Percentiles rank a stretch among this genome's conserved stretches.
These are phyloP conservation scores for Dasysyrphus tricinctus DNA, from an alignment of 2,888 invertebrate genomes.

Conservation along the genomic window DNA sequence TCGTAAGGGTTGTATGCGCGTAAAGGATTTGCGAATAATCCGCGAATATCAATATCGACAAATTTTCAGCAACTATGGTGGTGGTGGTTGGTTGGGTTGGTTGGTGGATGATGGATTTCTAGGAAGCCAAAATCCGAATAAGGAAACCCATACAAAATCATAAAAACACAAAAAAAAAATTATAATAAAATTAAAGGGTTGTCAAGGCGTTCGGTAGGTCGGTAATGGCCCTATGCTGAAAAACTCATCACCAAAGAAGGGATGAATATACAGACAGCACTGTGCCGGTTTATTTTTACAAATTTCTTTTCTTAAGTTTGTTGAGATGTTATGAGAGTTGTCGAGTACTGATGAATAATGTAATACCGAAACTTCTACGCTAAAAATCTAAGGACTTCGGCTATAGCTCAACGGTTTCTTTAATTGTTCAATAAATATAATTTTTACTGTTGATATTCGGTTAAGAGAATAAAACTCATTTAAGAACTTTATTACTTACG, in stretches of 20 bases:
- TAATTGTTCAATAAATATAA: no score
- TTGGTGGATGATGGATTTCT: conserved; percentile 31
- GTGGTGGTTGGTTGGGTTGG: not conserved
- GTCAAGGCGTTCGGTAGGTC: conserved; percentile 43
- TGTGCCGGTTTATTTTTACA: not conserved
- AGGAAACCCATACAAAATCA: conserved; percentile 44
- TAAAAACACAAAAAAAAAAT: conserved; percentile 27
- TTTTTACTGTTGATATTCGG: no score
- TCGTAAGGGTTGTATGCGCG: conserved; percentile 52
- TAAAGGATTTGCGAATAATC: conserved; percentile 70
- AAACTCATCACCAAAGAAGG: conserved; percentile 26
- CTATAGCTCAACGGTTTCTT: no score
- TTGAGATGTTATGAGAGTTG: no score
- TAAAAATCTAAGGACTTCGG: no score
- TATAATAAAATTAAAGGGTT: conserved; percentile 63
- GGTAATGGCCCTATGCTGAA: conserved; percentile 11
- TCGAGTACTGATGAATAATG: no score
- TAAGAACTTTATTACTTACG: no score
- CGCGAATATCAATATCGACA: conserved; percentile 75
- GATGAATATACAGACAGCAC: conserved; percentile 50
- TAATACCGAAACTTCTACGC: no score
- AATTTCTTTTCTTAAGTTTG: not conserved
- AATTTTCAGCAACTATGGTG: conserved; percentile 54
- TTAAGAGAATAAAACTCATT: no score
- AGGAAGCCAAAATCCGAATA: conserved; percentile 63